phyloP scores from a whole-genome alignment of 1,140 invertebrate genomes.

The Drosophila ananassae region DNA sequence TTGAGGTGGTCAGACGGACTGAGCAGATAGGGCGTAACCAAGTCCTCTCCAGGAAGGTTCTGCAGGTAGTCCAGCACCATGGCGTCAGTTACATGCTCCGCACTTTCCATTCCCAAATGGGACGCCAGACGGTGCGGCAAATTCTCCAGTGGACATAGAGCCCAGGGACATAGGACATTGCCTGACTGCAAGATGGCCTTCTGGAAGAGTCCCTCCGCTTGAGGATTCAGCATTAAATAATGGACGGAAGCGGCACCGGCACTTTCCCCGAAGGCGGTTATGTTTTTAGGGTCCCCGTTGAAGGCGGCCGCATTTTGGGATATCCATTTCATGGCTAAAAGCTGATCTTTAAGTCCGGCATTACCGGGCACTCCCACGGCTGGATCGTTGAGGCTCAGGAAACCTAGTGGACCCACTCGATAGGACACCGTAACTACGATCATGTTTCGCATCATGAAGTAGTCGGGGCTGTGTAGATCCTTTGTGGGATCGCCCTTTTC shows the following conservation, averaged over 20 bases:
- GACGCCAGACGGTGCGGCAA: constrained; percentile 62
- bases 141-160: constrained; percentile 50
- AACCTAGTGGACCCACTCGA: constrained; percentile 85
- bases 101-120: constrained; percentile 54
- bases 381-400: constrained; percentile 85
- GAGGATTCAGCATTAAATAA: constrained; percentile 85
- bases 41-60: constrained; percentile 40
- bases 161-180: constrained; percentile 85
- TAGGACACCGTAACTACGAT: constrained; percentile 84
- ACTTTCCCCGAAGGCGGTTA: constrained; percentile 81
- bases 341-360: constrained; percentile 86
- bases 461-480: constrained; percentile 84
- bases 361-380: constrained; percentile 85
- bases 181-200: constrained; percentile 85
- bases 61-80: constrained; percentile 64
- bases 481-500: constrained; percentile 83
- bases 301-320: constrained; percentile 70
- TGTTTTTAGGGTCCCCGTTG: constrained; percentile 73
- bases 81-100: constrained; percentile 37
- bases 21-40: constrained; percentile 62
- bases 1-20: constrained; percentile 63
- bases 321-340: constrained; percentile 81
- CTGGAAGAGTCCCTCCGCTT: constrained; percentile 84
- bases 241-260: constrained; percentile 84
- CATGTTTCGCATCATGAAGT: constrained; percentile 85